Evolutionary conservation across 2,888 invertebrate genomes (phyloP).

Genomic region (Leptothorax acervorum): DNA sequence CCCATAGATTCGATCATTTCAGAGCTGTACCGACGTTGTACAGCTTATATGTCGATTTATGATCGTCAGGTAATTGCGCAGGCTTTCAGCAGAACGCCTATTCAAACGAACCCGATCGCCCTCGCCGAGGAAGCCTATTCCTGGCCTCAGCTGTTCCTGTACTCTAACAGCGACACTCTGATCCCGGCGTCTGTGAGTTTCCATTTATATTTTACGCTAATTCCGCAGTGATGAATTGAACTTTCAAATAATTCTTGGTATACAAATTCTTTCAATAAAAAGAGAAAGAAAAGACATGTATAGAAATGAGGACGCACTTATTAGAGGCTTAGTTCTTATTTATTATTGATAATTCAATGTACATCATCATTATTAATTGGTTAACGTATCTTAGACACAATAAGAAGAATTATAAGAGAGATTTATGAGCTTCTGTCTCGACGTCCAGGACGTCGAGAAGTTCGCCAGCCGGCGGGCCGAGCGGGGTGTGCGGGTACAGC

Average conservation of each 20-base stretch:
- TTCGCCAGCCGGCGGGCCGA: slow-evolving; percentile 88
- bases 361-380: not conserved
- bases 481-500: slow-evolving; percentile 88
- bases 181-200: slow-evolving; percentile 87
- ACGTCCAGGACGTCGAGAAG: slow-evolving; percentile 88
- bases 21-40: not conserved
- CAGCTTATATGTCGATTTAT: slow-evolving; percentile 17
- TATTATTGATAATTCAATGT: not conserved
- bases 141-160: slow-evolving; percentile 91
- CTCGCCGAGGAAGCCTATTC: slow-evolving; percentile 88
- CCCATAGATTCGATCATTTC: slow-evolving; percentile 32
- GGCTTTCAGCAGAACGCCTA: slow-evolving; percentile 82
- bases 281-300: too few species aligned
- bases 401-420: not conserved
- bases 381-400: not conserved
- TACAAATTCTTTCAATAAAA: not conserved
- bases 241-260: not conserved
- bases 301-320: not conserved
- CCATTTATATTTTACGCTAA: not conserved
- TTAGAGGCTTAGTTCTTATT: not conserved
- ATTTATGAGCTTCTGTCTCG: not conserved
- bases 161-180: slow-evolving; percentile 90
- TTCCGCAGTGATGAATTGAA: not conserved
- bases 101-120: slow-evolving; percentile 88
- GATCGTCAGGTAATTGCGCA: slow-evolving; percentile 83